These are phyloP conservation scores for Chromobotia macracanthus DNA, from an alignment of 2,797 vertebrate species.

Conservation along the genomic window DNA sequence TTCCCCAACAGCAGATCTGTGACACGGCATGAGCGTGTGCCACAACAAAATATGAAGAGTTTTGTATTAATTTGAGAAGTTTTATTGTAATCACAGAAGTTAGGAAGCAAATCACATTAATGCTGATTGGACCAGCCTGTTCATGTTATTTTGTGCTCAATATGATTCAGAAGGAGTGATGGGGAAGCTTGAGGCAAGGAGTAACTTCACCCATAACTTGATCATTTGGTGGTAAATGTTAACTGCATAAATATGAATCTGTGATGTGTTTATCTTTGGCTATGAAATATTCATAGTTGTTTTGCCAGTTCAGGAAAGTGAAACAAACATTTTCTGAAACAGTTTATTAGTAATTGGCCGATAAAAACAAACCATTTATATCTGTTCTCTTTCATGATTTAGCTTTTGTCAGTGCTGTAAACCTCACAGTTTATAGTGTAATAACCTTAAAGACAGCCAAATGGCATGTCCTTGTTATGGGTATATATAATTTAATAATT, in stretches of 20 bases:
- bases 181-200: too few species aligned
- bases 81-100: neutral
- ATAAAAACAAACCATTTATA: conserved; percentile 59
- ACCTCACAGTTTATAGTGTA: neutral
- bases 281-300: conserved; percentile 79
- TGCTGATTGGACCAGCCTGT: too few species aligned
- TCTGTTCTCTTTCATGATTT: conserved; percentile 68
- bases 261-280: conserved; percentile 76
- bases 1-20: conserved; percentile 42
- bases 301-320: conserved; percentile 73
- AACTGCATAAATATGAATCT: conserved; percentile 76
- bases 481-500: neutral
- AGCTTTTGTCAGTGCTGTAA: conserved; percentile 49
- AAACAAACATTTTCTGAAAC: conserved; percentile 71
- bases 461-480: neutral
- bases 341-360: conserved; percentile 58
- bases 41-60: conserved; percentile 38
- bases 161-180: too few species aligned
- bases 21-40: conserved; percentile 61
- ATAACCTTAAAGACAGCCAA: neutral
- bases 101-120: neutral
- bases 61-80: conserved; percentile 26
- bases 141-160: too few species aligned
- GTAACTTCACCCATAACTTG: too few species aligned
- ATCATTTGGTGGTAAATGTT: too few species aligned